phyloP scores from a whole-genome alignment of 2,797 vertebrate species.

The Rhynchotus rufescens region DNA sequence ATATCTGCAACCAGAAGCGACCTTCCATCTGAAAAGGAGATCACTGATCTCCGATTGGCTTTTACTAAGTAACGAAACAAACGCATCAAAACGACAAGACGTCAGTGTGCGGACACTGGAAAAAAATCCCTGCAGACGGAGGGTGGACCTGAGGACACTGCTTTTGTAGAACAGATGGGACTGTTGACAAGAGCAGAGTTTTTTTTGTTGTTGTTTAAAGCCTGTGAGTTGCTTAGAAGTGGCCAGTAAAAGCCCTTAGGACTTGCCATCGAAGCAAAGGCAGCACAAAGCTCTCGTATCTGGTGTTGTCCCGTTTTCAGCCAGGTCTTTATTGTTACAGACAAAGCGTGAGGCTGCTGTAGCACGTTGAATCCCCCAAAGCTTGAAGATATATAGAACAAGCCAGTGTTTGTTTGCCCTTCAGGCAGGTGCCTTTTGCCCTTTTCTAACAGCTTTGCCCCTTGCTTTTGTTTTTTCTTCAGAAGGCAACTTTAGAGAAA shows the following conservation, averaged over 20 bases:
- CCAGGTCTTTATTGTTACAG: fast-evolving
- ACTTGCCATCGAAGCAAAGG: background rate
- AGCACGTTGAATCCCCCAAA: background rate
- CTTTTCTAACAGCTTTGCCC: background rate
- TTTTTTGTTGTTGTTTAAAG: background rate
- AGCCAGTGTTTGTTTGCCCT: background rate
- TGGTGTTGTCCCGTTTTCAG: background rate
- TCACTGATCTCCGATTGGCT: background rate
- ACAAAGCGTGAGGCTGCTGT: background rate
- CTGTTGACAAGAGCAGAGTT: background rate
- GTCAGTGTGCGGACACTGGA: background rate
- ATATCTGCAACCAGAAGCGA: background rate
- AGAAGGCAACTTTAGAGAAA: background rate
- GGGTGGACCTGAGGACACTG: fast-evolving
- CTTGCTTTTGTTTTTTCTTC: constrained; percentile 5
- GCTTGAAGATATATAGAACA: background rate
- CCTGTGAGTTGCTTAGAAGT: background rate
- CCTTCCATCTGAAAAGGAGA: background rate
- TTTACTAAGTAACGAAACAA: background rate
- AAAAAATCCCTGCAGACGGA: background rate
- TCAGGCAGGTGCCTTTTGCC: background rate
- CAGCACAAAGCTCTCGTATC: fast-evolving
- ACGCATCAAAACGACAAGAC: background rate
- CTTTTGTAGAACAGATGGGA: background rate
- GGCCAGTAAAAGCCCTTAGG: background rate